Evolutionary conservation across 2,113 vertebrate genomes (phyloP), one percentile per base, ranked within the genome.

Genomic region (Oceanodroma tethys): DNA sequence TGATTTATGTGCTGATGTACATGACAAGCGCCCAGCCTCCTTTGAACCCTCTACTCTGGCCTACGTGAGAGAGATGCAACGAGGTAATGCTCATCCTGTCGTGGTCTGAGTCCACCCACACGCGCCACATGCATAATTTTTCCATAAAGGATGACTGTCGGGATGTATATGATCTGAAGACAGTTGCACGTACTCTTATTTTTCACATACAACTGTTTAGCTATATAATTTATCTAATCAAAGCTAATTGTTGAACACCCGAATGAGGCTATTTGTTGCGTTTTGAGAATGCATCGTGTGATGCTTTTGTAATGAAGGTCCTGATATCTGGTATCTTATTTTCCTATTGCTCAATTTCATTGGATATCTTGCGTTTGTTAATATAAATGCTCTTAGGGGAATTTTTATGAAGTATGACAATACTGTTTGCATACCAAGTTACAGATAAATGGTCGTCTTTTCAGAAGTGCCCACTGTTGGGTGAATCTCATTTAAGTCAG

Each of bases 51-150:
- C 62, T 50, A 11, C 34, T 36, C 63, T 34, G 81, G 55, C 63
- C 83, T 40, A 48, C 5, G 0, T 74, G 32, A 13, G 0, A 0
- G 81, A 84, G 38, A 14, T 74, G 73, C 72, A n/a, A 0, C 2
- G 8, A 96, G 56, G 63, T 50, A 78, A 11, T 1, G 1, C 59
- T 88, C 38, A 21, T 48, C 67, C 50, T 29, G 2, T 32, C 1
- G 3, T 70, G 75, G 36, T 91, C 79, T 50, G 67, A 13, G 42
- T 83, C 94, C 93, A 34, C 89, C 89, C 95, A 86, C 96, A 34
- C 8, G 1, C 86, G 65, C 90, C 92, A 94, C 80, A 92, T 88
- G 92, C 56, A 40, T 63, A 19, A 36, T 55, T 81, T 53, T 81
- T 84, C 68, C 38, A 34, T 81, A 42, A 50, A 59, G 59, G 42